Evolutionary conservation across 1,140 invertebrate species (phyloP), one percentile per base, ranked within the genome.

Genomic region (Pseudomyrmex sp.): DNA sequence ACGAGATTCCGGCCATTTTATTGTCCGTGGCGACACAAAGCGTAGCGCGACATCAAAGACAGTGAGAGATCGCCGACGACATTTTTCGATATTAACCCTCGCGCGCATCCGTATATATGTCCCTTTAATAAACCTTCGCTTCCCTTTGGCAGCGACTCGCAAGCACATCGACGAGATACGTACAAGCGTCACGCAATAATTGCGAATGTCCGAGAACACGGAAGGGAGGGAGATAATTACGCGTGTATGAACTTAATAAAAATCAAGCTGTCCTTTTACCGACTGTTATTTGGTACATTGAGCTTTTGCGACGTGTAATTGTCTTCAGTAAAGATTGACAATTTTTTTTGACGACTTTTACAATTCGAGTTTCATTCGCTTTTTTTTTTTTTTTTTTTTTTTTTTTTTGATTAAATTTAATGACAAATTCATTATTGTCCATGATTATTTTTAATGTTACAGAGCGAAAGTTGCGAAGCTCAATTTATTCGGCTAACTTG

Each of bases 1-100:
- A 88, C 79, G 86, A 89, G 87, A 91, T 87, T 90, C 74, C 85
- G 85, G 86, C 84, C 88, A 89, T 92, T 87, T 91, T 90, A 92
- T 92, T 91, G 90, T 92, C 86, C 85, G 88, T 62, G 44, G 12
- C 56, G 76, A 83, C 82, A 92, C 88, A 91, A 91, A 91, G 87
- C 85, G 66, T 72, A 72, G 52, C 85, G 79, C 90, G 89, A 91
- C 74, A 88, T 92, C 91, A 92, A 92, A 91, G 90, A 87, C 87
- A 89, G 86, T 89, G 86, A 90, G 83, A 91, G 88, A 86, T 90
- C 86, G 91, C 90, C 88, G 18, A 77, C 70, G 90, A 89, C 87
- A 83, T 72, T 84, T 72, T 84, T 70, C 84, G 86, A 89, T 91
- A 90, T 88, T 92, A 91, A 85, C 68, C 87, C 73, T 85, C 61